Evolutionary conservation across 2,888 invertebrate species (phyloP), one percentile per base, ranked within the genome.

Genomic region (Xestia ashworthii): DNA sequence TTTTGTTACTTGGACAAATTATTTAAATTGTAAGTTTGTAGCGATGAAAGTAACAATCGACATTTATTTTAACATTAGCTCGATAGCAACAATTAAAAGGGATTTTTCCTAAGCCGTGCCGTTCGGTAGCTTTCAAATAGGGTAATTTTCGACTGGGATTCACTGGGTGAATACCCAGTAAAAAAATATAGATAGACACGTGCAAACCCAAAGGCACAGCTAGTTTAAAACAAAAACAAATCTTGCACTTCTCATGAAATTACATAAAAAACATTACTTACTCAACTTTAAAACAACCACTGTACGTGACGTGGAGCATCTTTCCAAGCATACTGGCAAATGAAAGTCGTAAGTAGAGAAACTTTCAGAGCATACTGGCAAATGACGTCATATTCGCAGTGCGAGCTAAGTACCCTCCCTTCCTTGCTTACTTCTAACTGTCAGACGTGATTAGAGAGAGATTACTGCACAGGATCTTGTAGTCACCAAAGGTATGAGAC

Each of bases 271-370:
- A 68, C 41, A 76, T 41, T 22, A 38, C 11, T 41, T 22, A 38
- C 11, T 70, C 32, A 44, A 62, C 38, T 76, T 44, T 62, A 67
- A 67, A 81, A 55, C 65, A 55, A 16, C 25, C 55, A 19, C 25
- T 12, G 58, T 55, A 70, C 81, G 66, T 81, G 76, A 76, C 22
- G 55, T 32, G 3, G 53, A 70, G 80, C 46, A 81, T 69, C 81
- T 53, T 58, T 48, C 50, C 41, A 5, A 58, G 38, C 69, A 58
- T 32, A 70, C 70, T 50, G 6, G 46, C 0, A 41, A 76, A 58
- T 41, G 14, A 6, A 3, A 41, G 48, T 60, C 19, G 1, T 67
- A 50, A 78, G 76, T 76, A 48, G 67, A 76, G 66, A 14, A 58
- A 48, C 55, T 48, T 78, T 48, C 48, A 14, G 6, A 58, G 41